A percentile compares a stretch with the other conserved stretches of the same genome.
phyloP scores from a whole-genome alignment of 2,113 vertebrate species.

The Burhinus bistriatus region DNA sequence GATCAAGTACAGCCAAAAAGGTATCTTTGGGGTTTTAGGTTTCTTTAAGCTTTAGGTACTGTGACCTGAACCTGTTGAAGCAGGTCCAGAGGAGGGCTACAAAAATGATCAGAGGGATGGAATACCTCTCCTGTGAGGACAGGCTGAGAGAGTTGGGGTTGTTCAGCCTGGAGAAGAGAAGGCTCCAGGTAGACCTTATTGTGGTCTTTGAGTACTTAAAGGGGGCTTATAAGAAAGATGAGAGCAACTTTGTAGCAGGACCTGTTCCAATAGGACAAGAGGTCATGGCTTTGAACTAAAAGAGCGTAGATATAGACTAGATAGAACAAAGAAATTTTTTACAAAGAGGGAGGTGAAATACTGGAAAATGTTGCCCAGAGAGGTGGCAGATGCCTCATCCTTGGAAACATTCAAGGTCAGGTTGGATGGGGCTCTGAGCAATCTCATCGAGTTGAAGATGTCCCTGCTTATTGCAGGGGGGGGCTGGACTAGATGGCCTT shows the following conservation, averaged over 20 bases:
- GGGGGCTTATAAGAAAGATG: not conserved
- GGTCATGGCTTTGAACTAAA: not conserved
- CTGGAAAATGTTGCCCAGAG: not conserved
- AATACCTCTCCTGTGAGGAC: not conserved
- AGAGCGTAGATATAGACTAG: not conserved
- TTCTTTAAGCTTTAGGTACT: not conserved
- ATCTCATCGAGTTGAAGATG: not conserved
- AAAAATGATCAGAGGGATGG: not conserved
- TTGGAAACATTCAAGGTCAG: not conserved
- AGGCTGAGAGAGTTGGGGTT: not conserved
- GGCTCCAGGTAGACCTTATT: not conserved
- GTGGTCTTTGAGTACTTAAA: not conserved
- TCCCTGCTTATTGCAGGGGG: not conserved
- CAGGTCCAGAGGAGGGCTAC: not conserved
- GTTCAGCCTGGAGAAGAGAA: not conserved
- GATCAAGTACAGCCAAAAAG: not conserved
- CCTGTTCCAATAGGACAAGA: not conserved
- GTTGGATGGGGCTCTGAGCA: not conserved
- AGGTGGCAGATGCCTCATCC: not conserved
- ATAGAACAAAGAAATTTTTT: not conserved
- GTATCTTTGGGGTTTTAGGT: not conserved
- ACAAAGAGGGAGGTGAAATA: not conserved
- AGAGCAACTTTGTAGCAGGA: not conserved
- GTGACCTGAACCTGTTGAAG: not conserved
- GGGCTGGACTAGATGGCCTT: not conserved